phyloP scores from a whole-genome alignment of 1,140 invertebrate genomes.

The Drosophila grimshawi region DNA sequence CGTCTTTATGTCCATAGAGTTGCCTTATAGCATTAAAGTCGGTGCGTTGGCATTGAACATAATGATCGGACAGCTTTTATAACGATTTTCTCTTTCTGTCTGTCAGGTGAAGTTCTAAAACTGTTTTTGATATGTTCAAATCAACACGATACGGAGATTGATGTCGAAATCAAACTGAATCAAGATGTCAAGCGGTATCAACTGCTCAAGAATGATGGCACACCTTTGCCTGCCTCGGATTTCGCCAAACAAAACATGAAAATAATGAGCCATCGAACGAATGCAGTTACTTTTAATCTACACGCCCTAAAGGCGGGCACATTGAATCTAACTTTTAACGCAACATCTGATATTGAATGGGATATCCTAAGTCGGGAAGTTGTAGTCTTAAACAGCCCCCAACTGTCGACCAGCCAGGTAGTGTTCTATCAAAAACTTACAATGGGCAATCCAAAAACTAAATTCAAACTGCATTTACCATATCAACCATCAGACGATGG shows the following conservation, averaged over 20 bases:
- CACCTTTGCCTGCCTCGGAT: not conserved
- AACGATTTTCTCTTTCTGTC: not conserved
- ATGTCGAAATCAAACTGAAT: not conserved
- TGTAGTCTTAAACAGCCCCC: not conserved
- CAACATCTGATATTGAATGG: not conserved
- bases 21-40: conserved; percentile 23
- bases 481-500: not conserved
- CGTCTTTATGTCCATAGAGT: not conserved
- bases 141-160: not conserved
- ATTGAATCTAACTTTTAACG: not conserved
- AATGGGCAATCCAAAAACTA: not conserved
- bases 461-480: not conserved
- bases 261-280: not conserved
- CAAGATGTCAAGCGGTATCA: not conserved
- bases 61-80: not conserved
- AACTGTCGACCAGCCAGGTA: not conserved
- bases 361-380: not conserved
- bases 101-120: conserved; percentile 28
- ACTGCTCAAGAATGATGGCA: not conserved
- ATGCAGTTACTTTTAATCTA: not conserved
- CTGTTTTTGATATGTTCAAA: conserved; percentile 22
- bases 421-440: not conserved
- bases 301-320: not conserved
- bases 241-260: not conserved
- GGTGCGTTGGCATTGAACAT: conserved; percentile 13